Percentiles rank a stretch among this genome's conserved stretches.
Conservation (phyloP, 2,113 vertebrate genomes). For the Oryzias woworae region DNA sequence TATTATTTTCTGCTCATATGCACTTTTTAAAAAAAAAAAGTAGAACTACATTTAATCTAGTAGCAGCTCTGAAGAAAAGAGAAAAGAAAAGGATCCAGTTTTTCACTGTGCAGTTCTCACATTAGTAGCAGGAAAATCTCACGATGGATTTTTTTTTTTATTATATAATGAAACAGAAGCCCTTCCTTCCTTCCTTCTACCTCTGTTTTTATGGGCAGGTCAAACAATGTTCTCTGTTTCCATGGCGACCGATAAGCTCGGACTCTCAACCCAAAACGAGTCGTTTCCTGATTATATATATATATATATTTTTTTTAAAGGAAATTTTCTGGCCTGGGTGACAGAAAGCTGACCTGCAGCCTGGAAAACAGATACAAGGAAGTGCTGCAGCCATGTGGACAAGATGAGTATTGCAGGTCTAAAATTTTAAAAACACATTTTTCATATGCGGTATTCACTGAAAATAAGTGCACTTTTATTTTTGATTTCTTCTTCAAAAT, state of each 20-base stretch:
- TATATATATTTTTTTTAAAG: neutral
- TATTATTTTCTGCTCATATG: too few species aligned
- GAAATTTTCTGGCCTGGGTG: constrained; percentile 6
- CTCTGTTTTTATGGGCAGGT: constrained; percentile 12
- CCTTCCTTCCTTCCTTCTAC: constrained; percentile 46
- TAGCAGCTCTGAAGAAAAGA: neutral
- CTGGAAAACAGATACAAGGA: neutral
- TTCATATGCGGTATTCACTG: neutral
- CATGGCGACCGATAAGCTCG: constrained; percentile 37
- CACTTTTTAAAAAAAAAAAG: neutral
- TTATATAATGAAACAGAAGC: constrained; percentile 41
- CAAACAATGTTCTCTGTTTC: constrained; percentile 27
- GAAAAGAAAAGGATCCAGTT: neutral
- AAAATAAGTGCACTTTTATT: neutral
- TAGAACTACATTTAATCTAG: neutral
- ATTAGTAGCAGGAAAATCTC: constrained; percentile 33
- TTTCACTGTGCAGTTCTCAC: constrained; percentile 23
- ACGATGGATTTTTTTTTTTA: constrained; percentile 40
- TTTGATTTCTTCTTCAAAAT: too few species aligned
- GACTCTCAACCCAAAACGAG: constrained; percentile 49
- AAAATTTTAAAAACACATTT: neutral
- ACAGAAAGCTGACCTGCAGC: constrained; percentile 15
- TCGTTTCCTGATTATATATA: constrained; percentile 44
- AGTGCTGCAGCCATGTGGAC: constrained; percentile 39
- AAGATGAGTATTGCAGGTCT: constrained; percentile 13